Conservation (phyloP, 1,140 invertebrate genomes). For the Aphelinus atriplicis region DNA sequence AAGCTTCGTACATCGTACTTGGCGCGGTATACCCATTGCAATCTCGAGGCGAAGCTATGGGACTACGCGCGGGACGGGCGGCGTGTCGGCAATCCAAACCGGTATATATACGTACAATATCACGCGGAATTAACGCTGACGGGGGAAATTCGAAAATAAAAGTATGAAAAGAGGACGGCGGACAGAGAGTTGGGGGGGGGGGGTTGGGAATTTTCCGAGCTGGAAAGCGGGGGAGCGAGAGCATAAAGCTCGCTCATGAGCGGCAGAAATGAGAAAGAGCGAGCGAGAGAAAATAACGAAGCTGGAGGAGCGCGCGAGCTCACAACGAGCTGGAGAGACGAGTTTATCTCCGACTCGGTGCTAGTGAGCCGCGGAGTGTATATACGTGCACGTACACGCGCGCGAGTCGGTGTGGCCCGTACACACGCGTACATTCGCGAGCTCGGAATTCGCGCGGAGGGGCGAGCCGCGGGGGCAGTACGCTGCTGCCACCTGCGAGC, state of each 20-base stretch:
- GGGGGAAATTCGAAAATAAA: too few species aligned
- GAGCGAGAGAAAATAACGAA: constrained; percentile 40
- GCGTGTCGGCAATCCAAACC: too few species aligned
- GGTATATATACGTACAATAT: too few species aligned
- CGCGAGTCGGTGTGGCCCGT: constrained; percentile 36
- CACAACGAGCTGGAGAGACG: constrained; percentile 10
- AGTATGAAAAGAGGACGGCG: too few species aligned
- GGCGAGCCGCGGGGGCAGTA: not conserved
- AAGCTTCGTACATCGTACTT: too few species aligned
- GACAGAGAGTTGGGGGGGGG: too few species aligned
- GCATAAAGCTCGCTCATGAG: not conserved
- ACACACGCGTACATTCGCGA: constrained; percentile 29
- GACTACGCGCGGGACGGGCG: too few species aligned
- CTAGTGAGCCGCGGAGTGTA: constrained; percentile 37
- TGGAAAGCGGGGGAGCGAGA: too few species aligned
- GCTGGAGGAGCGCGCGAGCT: constrained; percentile 34
- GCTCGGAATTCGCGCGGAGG: constrained; percentile 26
- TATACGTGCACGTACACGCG: constrained; percentile 44
- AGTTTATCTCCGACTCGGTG: constrained; percentile 30
- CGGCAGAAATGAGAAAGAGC: constrained; percentile 16
- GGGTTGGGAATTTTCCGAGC: too few species aligned
- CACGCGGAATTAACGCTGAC: too few species aligned
- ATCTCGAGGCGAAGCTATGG: too few species aligned
- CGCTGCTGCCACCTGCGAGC: constrained; percentile 19
- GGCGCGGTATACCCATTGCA: too few species aligned